Conservation (phyloP, 1,140 invertebrate species). For the Lycorma delicatula region DNA sequence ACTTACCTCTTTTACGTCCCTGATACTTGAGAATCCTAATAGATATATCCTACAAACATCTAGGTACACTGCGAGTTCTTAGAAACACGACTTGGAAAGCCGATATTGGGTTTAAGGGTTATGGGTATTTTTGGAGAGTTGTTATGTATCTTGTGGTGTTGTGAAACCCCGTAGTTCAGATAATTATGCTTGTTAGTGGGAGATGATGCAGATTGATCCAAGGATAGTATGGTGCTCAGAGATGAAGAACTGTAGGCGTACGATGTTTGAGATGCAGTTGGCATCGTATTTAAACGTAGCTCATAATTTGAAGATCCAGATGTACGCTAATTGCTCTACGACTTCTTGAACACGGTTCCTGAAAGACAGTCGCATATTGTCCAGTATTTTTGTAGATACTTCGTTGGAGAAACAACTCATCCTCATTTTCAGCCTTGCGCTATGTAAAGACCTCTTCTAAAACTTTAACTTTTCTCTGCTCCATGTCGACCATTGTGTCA, state of each 20-base stretch:
- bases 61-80: no score
- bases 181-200: not conserved
- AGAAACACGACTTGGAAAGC: no score
- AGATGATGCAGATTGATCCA: not conserved
- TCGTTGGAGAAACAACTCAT: conserved; percentile 11
- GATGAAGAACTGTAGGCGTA: not conserved
- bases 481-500: conserved; percentile 5
- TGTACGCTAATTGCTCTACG: conserved; percentile 15
- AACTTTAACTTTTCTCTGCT: conserved; percentile 8
- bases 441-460: not conserved
- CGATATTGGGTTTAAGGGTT: no score
- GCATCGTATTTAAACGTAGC: not conserved
- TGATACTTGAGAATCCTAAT: no score
- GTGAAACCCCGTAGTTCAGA: not conserved
- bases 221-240: not conserved
- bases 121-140: not conserved
- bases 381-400: conserved; percentile 6
- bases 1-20: no score
- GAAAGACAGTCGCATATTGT: conserved; percentile 6
- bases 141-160: not conserved
- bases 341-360: conserved; percentile 13
- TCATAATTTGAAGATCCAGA: not conserved
- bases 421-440: conserved; percentile 11
- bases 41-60: no score
- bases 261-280: not conserved